Conservation (phyloP, 2,797 vertebrate genomes). For the Crocodylus rhombifer region DNA sequence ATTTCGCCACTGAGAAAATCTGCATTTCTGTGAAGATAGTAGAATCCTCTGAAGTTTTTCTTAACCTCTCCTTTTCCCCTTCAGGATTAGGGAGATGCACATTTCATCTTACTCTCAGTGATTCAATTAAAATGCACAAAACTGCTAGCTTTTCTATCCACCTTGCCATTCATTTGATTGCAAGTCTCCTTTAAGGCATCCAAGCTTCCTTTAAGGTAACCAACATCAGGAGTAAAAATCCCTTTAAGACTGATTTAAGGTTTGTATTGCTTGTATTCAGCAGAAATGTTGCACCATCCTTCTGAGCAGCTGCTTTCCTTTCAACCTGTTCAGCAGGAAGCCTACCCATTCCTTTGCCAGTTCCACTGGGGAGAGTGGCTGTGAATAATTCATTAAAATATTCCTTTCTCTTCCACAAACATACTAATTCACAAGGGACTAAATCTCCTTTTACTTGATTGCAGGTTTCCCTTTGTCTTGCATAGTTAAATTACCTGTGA, state of each 20-base stretch:
- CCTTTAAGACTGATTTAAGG: not conserved
- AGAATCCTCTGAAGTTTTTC: not conserved
- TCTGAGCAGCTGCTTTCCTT: conserved; percentile 60
- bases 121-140: not conserved
- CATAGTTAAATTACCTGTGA: not conserved
- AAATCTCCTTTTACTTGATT: conserved; percentile 25
- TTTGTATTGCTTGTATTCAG: conserved; percentile 62
- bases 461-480: not conserved
- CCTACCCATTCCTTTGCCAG: conserved; percentile 30
- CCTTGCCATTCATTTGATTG: not conserved
- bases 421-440: conserved; percentile 22
- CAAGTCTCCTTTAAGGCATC: conserved; percentile 26
- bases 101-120: not conserved
- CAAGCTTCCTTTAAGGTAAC: too few species aligned
- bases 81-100: not conserved
- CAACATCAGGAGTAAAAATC: not conserved
- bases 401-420: conserved; percentile 50
- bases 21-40: not conserved
- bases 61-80: not conserved
- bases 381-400: conserved; percentile 74
- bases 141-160: not conserved
- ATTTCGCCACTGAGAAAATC: not conserved
- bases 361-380: conserved; percentile 12
- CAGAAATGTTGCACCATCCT: conserved; percentile 50
- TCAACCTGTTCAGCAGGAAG: conserved; percentile 71